Percentiles rank a stretch among this genome's conserved stretches.
Conservation (phyloP, 2,888 invertebrate genomes). For the Caenorhabditis imperialis region DNA sequence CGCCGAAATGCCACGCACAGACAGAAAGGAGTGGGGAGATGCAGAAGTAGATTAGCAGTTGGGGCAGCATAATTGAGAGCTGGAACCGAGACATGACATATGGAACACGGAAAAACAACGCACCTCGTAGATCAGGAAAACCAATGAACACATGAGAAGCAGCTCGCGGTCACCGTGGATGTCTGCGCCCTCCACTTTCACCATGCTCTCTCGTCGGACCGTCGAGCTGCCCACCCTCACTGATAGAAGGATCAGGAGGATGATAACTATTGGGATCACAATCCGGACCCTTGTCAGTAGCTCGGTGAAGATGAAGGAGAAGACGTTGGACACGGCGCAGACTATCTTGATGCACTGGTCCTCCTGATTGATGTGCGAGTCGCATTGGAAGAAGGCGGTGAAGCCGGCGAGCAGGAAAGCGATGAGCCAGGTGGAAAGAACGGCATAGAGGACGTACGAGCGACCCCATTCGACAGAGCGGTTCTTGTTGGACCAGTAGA, state of each 20-base stretch:
- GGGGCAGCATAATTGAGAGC: slow-evolving; percentile 32
- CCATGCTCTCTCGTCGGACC: slow-evolving; percentile 38
- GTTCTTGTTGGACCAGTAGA: slow-evolving; percentile 53
- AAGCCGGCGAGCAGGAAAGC: slow-evolving; percentile 39
- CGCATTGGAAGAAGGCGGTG: slow-evolving; percentile 51
- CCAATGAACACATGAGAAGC: slow-evolving; percentile 34
- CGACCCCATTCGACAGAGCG: slow-evolving; percentile 43
- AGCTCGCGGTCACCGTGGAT: slow-evolving; percentile 46
- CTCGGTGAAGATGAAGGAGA: slow-evolving; percentile 44
- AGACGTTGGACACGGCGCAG: slow-evolving; percentile 46
- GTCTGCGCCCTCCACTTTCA: slow-evolving; percentile 43
- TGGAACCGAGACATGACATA: slow-evolving; percentile 8
- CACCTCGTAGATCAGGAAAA: slow-evolving; percentile 49
- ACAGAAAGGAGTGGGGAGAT: slow-evolving; percentile 43
- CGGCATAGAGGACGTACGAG: slow-evolving; percentile 34
- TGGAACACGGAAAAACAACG: no score
- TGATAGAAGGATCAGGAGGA: slow-evolving; percentile 30
- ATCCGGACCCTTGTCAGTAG: slow-evolving; percentile 36
- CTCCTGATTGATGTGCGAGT: slow-evolving; percentile 34
- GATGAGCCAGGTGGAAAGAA: slow-evolving; percentile 35
- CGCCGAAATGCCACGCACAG: slow-evolving; percentile 37
- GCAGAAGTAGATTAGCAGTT: slow-evolving; percentile 48
- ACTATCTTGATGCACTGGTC: slow-evolving; percentile 44
- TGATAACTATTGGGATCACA: slow-evolving; percentile 33
- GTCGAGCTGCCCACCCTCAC: slow-evolving; percentile 49